Evolutionary conservation across 2,888 invertebrate species (phyloP).

Genomic region (Scaptomyza reducta): DNA sequence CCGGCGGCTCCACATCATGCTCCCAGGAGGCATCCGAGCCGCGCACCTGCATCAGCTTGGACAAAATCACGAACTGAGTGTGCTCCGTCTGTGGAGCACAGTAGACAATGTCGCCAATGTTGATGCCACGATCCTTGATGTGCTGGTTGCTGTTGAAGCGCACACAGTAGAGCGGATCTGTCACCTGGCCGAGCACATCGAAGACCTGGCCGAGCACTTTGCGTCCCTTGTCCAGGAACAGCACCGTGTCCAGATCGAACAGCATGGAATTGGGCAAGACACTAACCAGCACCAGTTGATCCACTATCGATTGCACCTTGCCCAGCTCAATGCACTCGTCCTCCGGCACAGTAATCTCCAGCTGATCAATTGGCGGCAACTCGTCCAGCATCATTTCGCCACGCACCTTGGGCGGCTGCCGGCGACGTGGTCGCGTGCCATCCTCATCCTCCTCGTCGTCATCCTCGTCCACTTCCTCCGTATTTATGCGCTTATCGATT

Average conservation of each 20-base stretch:
- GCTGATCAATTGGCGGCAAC: conserved; percentile 92
- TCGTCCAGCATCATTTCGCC: conserved; percentile 86
- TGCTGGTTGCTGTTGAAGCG: conserved; percentile 93
- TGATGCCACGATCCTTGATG: conserved; percentile 88
- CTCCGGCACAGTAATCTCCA: conserved; percentile 91
- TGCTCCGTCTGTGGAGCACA: conserved; percentile 92
- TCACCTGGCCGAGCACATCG: conserved; percentile 95
- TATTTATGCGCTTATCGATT: conserved; percentile 73
- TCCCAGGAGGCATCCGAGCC: conserved; percentile 96
- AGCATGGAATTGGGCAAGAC: conserved; percentile 89
- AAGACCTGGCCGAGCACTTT: conserved; percentile 90
- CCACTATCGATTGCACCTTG: conserved; percentile 88
- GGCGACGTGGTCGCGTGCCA: conserved; percentile 47
- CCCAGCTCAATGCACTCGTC: conserved; percentile 91
- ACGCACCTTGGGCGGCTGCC: conserved; percentile 77
- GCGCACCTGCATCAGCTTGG: conserved; percentile 89
- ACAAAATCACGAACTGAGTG: conserved; percentile 90
- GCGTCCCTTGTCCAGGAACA: conserved; percentile 93
- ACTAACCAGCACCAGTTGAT: conserved; percentile 90
- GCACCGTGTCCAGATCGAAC: conserved; percentile 93
- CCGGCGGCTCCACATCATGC: conserved; percentile 92
- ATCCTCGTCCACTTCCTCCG: conserved; percentile 72
- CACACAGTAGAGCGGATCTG: conserved; percentile 94
- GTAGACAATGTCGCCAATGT: conserved; percentile 90
- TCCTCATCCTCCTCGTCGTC: conserved; percentile 70